These are phyloP conservation scores for Aphrophora alni DNA, from an alignment of 2,888 invertebrate genomes.

Conservation along the genomic window DNA sequence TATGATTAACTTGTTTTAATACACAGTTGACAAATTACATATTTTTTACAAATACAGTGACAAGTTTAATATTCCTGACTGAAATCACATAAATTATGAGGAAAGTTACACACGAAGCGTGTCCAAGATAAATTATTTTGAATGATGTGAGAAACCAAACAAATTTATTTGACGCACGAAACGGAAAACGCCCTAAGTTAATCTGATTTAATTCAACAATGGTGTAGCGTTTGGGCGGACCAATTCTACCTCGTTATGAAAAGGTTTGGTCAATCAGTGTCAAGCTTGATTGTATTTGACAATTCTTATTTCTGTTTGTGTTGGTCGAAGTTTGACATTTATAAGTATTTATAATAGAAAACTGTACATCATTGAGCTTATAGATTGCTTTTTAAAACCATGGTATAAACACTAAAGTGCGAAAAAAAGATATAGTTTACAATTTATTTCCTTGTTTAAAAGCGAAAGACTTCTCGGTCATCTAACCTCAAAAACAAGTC, in stretches of 20 bases:
- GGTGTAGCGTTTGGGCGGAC: background rate
- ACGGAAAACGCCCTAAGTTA: background rate
- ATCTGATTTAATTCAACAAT: background rate
- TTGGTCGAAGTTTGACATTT: background rate
- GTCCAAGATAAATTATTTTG: background rate
- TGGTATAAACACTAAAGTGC: no score
- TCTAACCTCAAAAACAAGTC: no score
- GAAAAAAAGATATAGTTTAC: no score
- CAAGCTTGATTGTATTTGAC: background rate
- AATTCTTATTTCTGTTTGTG: background rate
- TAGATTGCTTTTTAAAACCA: no score
- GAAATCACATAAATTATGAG: background rate
- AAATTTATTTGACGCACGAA: background rate
- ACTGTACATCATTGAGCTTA: no score
- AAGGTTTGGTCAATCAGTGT: background rate
- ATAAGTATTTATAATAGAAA: no score
- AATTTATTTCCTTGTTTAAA: no score
- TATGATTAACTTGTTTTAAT: no score
- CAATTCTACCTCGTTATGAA: background rate
- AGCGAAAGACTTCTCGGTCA: no score
- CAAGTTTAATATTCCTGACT: no score
- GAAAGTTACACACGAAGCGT: background rate
- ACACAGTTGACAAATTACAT: no score
- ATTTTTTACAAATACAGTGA: no score
- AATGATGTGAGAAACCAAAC: background rate